A percentile compares a stretch with the other conserved stretches of the same genome.
Conservation (phyloP, 1,140 invertebrate species). For the Lepidurus packardi region DNA sequence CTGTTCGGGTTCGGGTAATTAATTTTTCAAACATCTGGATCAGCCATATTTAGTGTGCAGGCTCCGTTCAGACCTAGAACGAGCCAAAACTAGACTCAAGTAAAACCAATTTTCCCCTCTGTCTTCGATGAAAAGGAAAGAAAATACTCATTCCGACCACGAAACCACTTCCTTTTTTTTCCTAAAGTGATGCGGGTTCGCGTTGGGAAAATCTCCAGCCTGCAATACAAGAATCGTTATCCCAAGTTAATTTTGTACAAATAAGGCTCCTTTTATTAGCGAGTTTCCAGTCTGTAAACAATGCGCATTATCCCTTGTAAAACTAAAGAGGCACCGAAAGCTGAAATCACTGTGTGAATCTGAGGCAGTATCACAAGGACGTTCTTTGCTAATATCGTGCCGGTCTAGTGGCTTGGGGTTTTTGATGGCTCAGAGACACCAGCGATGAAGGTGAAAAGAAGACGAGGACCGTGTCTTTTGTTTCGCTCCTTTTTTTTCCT, state of each 20-base stretch:
- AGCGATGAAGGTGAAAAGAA: neutral
- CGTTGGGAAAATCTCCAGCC: too few species aligned
- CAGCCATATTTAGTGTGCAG: neutral
- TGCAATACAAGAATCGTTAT: too few species aligned
- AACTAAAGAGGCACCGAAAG: neutral
- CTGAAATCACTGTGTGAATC: slow-evolving; percentile 12
- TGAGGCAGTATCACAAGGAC: slow-evolving; percentile 17
- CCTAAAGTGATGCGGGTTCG: too few species aligned
- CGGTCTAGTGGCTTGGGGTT: neutral
- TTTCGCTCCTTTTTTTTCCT: neutral
- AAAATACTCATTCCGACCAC: too few species aligned
- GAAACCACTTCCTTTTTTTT: too few species aligned
- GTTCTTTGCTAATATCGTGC: slow-evolving; percentile 4
- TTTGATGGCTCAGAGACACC: neutral
- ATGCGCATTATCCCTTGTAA: neutral
- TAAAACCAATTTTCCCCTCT: too few species aligned
- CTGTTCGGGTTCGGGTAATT: too few species aligned
- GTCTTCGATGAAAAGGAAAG: too few species aligned
- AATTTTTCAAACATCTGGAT: neutral
- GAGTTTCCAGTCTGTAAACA: neutral
- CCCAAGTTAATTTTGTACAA: too few species aligned
- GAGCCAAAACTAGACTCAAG: neutral
- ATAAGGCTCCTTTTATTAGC: too few species aligned
- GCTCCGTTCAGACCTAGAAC: neutral
- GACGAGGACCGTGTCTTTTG: neutral